phyloP scores from a whole-genome alignment of 1,140 invertebrate genomes.

The Diploscapter pachys region DNA sequence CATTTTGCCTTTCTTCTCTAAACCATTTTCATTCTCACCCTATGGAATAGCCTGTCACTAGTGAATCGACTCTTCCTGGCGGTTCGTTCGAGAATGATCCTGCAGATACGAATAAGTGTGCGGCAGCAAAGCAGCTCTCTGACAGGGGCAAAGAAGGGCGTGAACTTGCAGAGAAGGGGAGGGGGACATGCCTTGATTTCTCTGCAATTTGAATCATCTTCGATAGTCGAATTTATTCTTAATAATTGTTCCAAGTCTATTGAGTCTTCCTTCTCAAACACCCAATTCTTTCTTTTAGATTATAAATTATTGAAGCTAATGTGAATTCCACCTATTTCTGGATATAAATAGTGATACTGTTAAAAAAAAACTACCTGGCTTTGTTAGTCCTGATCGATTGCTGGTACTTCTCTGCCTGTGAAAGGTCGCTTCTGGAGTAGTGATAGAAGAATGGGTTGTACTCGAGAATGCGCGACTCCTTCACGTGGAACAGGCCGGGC shows the following conservation, averaged over 20 bases:
- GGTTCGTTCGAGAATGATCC: constrained; percentile 16
- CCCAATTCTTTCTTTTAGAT: too few species aligned
- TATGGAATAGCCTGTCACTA: constrained; percentile 62
- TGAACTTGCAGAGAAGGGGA: constrained; percentile 76
- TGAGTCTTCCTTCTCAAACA: too few species aligned
- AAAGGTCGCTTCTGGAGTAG: constrained; percentile 88
- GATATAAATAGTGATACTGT: constrained; percentile 12
- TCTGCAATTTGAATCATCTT: background rate
- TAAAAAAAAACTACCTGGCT: constrained; percentile 16
- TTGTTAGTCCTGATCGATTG: constrained; percentile 73
- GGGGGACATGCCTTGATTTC: constrained; percentile 72
- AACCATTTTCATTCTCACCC: background rate
- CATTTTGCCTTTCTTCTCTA: too few species aligned
- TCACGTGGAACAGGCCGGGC: constrained; percentile 69
- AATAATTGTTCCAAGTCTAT: too few species aligned
- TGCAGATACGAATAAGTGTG: constrained; percentile 70
- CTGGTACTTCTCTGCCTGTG: constrained; percentile 85
- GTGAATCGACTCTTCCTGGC: constrained; percentile 44
- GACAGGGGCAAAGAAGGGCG: constrained; percentile 73
- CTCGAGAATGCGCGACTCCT: constrained; percentile 9
- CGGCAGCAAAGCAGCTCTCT: constrained; percentile 83
- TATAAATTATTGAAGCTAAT: too few species aligned
- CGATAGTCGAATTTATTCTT: too few species aligned
- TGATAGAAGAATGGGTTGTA: constrained; percentile 99
- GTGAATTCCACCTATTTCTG: too few species aligned